Evolutionary conservation across 2,113 vertebrate species (phyloP).

Genomic region (Rhabdomys dilectus): DNA sequence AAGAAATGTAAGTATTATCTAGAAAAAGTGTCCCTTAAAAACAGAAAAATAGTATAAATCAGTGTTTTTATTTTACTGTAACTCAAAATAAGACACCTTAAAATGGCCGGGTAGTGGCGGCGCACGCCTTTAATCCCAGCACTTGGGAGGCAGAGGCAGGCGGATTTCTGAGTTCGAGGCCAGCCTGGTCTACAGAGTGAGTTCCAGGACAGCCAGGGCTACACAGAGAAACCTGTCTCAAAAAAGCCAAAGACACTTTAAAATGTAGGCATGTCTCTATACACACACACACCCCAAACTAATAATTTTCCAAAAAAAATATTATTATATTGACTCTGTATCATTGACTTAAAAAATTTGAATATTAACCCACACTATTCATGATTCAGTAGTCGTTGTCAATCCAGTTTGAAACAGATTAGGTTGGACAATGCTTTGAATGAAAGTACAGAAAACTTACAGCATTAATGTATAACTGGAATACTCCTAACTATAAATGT

Average conservation of each 20-base stretch:
- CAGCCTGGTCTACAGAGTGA: no score
- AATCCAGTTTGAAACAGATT: constrained; percentile 50
- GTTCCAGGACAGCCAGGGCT: no score
- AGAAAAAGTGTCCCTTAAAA: neutral
- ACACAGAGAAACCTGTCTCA: no score
- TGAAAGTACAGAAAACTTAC: constrained; percentile 21
- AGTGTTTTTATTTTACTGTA: neutral
- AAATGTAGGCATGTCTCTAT: constrained; percentile 8
- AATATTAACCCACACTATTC: constrained; percentile 27
- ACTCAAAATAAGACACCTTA: neutral
- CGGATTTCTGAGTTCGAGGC: no score
- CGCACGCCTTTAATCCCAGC: no score
- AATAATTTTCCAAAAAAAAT: constrained; percentile 22
- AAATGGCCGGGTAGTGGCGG: no score
- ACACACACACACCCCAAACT: neutral
- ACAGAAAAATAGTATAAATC: neutral
- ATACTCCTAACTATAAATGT: constrained; percentile 27
- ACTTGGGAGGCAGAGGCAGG: no score
- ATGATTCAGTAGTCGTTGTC: constrained; percentile 17
- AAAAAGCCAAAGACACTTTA: constrained; percentile 19
- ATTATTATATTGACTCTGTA: constrained; percentile 9
- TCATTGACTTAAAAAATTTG: constrained; percentile 21
- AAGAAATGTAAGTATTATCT: neutral
- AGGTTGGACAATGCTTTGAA: neutral
- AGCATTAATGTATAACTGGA: constrained; percentile 25